These are phyloP conservation scores for Acanthopagrus latus DNA, from an alignment of 2,797 vertebrate genomes.

Conservation along the genomic window DNA sequence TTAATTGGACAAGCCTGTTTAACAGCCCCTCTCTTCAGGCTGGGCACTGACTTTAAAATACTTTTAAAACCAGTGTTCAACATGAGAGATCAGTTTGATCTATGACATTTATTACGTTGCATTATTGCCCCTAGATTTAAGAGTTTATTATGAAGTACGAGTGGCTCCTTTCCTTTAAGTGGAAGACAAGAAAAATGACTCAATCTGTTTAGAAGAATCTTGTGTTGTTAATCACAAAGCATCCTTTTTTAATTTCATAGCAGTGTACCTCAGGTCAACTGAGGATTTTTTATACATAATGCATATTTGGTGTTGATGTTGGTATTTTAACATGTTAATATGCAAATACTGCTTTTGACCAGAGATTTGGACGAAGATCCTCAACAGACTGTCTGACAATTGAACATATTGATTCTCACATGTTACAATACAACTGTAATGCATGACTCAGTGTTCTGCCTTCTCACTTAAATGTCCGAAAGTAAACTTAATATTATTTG, in stretches of 20 bases:
- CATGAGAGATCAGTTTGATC: slow-evolving; percentile 3
- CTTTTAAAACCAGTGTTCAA: background rate
- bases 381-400: background rate
- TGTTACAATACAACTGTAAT: background rate
- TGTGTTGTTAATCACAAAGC: background rate
- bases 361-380: background rate
- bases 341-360: background rate
- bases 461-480: slow-evolving; percentile 9
- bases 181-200: background rate
- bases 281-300: background rate
- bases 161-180: background rate
- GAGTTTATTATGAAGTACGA: background rate
- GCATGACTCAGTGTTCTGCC: background rate
- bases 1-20: slow-evolving; percentile 6
- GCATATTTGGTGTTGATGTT: background rate
- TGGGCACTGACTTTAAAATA: background rate
- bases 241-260: background rate
- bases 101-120: background rate
- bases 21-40: background rate
- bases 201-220: background rate
- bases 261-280: background rate
- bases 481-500: slow-evolving; percentile 11
- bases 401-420: background rate
- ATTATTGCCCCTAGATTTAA: background rate
- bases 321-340: background rate